These are phyloP conservation scores for Anoplius nigerrimus DNA, from an alignment of 2,888 invertebrate genomes.

Conservation along the genomic window DNA sequence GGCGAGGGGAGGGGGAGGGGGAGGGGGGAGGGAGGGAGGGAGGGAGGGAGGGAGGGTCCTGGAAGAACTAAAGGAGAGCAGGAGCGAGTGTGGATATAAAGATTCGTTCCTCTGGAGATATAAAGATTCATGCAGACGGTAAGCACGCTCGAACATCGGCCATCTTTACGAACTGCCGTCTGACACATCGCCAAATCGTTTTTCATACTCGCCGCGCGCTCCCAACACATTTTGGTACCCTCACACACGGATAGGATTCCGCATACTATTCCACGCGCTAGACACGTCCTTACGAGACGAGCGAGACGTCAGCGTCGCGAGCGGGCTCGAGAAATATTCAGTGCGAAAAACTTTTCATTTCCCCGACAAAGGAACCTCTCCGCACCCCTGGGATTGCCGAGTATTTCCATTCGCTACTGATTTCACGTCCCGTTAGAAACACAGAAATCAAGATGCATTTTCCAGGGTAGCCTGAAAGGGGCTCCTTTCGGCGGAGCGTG, in stretches of 20 bases:
- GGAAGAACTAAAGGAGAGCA: background rate
- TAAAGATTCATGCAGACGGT: background rate
- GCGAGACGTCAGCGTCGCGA: constrained; percentile 19
- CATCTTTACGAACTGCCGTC: background rate
- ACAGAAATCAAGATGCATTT: constrained; percentile 54
- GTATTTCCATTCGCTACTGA: constrained; percentile 56
- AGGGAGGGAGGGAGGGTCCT: too few species aligned
- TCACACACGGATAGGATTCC: background rate
- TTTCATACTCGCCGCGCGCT: too few species aligned
- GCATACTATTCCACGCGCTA: background rate
- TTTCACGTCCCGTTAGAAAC: constrained; percentile 54
- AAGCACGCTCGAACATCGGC: too few species aligned
- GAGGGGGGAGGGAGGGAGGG: background rate
- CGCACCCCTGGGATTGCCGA: constrained; percentile 36
- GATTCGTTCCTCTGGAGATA: background rate
- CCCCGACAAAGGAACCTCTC: constrained; percentile 46
- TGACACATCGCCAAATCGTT: constrained; percentile 4
- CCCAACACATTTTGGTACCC: too few species aligned
- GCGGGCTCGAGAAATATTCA: constrained; percentile 47
- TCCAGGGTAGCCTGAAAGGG: constrained; percentile 20
- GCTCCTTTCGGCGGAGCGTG: constrained; percentile 5
- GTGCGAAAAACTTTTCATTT: constrained; percentile 54
- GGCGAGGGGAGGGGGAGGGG: background rate
- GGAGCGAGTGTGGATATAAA: too few species aligned
- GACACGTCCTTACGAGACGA: too few species aligned